Evolutionary conservation across 2,888 invertebrate genomes (phyloP), one percentile per base, ranked within the genome.

Genomic region (Synergus japonicus): DNA sequence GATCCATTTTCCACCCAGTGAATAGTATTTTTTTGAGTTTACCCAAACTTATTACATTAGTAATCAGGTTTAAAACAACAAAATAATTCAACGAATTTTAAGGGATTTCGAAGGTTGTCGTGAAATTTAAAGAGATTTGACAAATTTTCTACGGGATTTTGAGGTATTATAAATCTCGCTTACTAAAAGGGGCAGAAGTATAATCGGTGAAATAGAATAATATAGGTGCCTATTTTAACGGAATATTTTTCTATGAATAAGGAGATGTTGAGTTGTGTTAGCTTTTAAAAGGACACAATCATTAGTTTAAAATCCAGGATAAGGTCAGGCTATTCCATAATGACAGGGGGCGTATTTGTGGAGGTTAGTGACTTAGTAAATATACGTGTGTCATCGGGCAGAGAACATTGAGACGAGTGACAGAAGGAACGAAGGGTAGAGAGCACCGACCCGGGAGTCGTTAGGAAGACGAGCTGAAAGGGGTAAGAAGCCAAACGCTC

Each of bases 401-500:
- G 63, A 76, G 76, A 78, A 63, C 73, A 76, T 54, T 66, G 64
- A 76, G 49, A 69, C 29, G 69, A 69, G 69, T 69, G 69, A 67
- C 58, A 76, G 77, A 78, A 73, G 63, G 76, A 78, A 58, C 54
- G 58, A 73, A 76, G 81, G 60, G 64, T 46, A 69, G 80, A 81
- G 81, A 81, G 78, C 82, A 79, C 78, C 83, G 84, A 84, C 84
- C 83, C 82, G 86, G 84, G 85, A 86, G 87, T 89, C 89, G 87
- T 91, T 89, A 86, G 85, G 85, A 83, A 86, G 85, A 88, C 86
- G 85, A 86, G 85, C 85, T 86, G 87, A 86, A 89, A 88, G 86
- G 87, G 85, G 87, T 88, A 88, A 87, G 87, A 87, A 88, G 87
- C 85, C 86, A 87, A 88, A 88, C 82, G 87, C 82, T 90, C 91